Conservation (phyloP, 1,140 invertebrate genomes). For the Apolygus lucorum region DNA sequence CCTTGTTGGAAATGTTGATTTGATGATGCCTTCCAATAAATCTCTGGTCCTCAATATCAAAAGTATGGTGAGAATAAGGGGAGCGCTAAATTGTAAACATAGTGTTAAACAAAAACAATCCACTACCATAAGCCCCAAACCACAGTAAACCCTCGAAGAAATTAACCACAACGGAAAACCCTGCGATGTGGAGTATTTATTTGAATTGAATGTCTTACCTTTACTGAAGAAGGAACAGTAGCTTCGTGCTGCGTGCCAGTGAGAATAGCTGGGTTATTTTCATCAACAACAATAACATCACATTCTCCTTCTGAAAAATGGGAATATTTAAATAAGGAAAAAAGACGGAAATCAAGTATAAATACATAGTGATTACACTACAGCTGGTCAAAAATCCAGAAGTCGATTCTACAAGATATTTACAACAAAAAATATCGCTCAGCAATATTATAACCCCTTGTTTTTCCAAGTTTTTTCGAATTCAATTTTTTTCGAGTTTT, state of each 20-base stretch:
- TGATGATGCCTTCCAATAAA: constrained; percentile 28
- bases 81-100: constrained; percentile 26
- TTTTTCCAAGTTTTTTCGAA: too few relatives aligned
- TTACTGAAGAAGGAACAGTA: constrained; percentile 65
- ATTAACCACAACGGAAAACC: too few relatives aligned
- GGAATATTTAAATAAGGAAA: constrained; percentile 4
- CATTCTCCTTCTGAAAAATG: constrained; percentile 57
- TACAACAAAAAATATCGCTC: too few relatives aligned
- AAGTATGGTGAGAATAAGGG: constrained; percentile 28
- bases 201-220: too few relatives aligned
- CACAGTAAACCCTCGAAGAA: too few relatives aligned
- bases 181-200: too few relatives aligned
- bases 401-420: too few relatives aligned
- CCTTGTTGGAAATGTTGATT: constrained; percentile 29
- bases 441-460: too few relatives aligned
- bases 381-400: too few relatives aligned
- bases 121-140: neutral
- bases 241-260: constrained; percentile 48
- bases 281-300: constrained; percentile 81
- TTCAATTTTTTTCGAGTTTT: too few relatives aligned
- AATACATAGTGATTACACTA: too few relatives aligned
- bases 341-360: too few relatives aligned
- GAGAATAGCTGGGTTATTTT: constrained; percentile 72
- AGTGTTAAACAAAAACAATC: neutral
- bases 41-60: constrained; percentile 31